These are phyloP conservation scores for Episyrphus balteatus DNA, from an alignment of 1,140 invertebrate species.

Conservation along the genomic window DNA sequence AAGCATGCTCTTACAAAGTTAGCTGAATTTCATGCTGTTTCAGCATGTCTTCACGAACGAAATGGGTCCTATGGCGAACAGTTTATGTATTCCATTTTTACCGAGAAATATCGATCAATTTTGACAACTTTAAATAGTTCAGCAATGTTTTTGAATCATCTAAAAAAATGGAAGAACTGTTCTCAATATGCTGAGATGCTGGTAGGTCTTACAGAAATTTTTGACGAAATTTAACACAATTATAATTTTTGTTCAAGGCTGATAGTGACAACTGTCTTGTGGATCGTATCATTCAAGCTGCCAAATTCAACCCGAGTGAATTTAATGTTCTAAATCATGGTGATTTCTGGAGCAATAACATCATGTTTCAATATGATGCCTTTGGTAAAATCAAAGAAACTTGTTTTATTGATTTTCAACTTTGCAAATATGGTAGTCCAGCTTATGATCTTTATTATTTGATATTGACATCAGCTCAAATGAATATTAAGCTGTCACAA, in stretches of 20 bases:
- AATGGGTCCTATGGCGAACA: slow-evolving; percentile 22
- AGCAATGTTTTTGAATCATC: slow-evolving; percentile 19
- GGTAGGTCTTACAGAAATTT: slow-evolving; percentile 11
- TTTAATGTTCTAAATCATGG: slow-evolving; percentile 55
- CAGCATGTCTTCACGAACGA: slow-evolving; percentile 31
- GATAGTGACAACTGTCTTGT: slow-evolving; percentile 28
- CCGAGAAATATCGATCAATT: slow-evolving; percentile 20
- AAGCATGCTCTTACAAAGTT: slow-evolving; percentile 40
- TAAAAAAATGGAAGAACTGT: slow-evolving; percentile 31
- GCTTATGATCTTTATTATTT: slow-evolving; percentile 31
- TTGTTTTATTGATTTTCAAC: slow-evolving; percentile 30
- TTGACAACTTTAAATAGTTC: slow-evolving; percentile 28
- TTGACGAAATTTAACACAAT: neutral
- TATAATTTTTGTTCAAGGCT: slow-evolving; percentile 10
- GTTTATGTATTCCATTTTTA: slow-evolving; percentile 25
- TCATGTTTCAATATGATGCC: slow-evolving; percentile 44
- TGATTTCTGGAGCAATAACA: slow-evolving; percentile 55
- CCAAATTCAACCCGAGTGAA: slow-evolving; percentile 33
- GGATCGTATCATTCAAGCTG: slow-evolving; percentile 25
- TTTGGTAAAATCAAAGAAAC: slow-evolving; percentile 35
- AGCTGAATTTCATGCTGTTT: slow-evolving; percentile 45
- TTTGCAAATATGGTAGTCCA: slow-evolving; percentile 30
- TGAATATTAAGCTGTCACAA: slow-evolving; percentile 18
- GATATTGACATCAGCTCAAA: slow-evolving; percentile 27
- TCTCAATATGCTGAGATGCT: slow-evolving; percentile 25